Conservation (phyloP, 1,140 invertebrate species). For the Caenorhabditis elegans region DNA sequence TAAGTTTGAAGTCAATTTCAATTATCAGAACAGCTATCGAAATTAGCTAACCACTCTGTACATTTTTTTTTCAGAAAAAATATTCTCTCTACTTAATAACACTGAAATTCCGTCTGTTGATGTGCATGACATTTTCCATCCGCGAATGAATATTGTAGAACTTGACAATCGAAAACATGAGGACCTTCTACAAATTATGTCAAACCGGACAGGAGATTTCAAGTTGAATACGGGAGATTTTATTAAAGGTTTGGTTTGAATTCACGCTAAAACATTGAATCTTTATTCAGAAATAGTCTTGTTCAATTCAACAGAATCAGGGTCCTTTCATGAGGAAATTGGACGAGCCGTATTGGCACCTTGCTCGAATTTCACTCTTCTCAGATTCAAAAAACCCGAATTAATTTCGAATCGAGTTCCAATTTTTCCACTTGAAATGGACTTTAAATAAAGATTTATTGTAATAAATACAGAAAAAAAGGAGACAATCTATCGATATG, state of each 20-base stretch:
- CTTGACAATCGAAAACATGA: neutral
- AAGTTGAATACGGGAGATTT: slow-evolving; percentile 1
- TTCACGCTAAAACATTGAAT: neutral
- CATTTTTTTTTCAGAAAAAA: neutral
- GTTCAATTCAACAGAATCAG: neutral
- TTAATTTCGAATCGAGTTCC: neutral
- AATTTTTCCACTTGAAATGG: neutral
- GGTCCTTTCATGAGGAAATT: neutral
- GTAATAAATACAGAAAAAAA: neutral
- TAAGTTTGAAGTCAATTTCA: too few species aligned
- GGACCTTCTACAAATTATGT: neutral
- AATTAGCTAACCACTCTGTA: too few species aligned
- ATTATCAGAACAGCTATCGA: too few species aligned
- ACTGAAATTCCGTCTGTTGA: slow-evolving; percentile 1
- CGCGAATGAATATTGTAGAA: neutral
- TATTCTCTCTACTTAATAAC: neutral
- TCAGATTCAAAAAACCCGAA: neutral
- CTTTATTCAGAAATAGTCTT: neutral
- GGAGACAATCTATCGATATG: neutral
- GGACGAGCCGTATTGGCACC: neutral
- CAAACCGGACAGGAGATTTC: neutral
- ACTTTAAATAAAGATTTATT: neutral
- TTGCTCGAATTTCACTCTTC: neutral
- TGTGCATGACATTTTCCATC: neutral
- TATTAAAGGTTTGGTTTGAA: neutral